Conservation (phyloP, 2,888 invertebrate species). For the Apodemia zela region DNA sequence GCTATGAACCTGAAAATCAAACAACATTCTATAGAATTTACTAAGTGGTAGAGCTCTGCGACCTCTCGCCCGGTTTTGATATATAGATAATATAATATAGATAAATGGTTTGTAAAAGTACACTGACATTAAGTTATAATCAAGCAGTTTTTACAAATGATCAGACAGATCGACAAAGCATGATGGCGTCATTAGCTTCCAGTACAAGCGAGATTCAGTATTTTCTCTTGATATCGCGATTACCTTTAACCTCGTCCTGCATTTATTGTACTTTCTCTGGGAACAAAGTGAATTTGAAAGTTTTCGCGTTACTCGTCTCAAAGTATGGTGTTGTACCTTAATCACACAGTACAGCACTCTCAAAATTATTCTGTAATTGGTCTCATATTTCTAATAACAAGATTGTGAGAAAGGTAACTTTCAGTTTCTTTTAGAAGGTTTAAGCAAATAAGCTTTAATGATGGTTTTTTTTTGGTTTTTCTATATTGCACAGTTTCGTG, state of each 20-base stretch:
- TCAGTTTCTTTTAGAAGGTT: too few species aligned
- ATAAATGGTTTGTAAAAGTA: background rate
- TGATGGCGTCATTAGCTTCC: slow-evolving; percentile 13
- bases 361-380: background rate
- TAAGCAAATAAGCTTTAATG: too few species aligned
- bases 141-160: background rate
- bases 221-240: slow-evolving; percentile 23
- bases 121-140: background rate
- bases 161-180: background rate
- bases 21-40: too few species aligned
- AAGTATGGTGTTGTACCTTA: background rate
- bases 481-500: too few species aligned
- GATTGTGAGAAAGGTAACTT: too few species aligned
- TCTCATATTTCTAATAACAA: too few species aligned
- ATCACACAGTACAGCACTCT: background rate
- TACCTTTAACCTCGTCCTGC: slow-evolving; percentile 32
- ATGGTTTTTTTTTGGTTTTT: too few species aligned
- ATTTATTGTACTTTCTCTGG: slow-evolving; percentile 33
- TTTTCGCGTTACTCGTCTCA: background rate
- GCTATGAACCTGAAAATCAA: too few species aligned
- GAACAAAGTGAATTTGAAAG: slow-evolving; percentile 6
- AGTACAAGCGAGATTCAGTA: background rate
- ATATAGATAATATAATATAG: too few species aligned
- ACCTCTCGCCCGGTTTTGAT: too few species aligned
- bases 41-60: too few species aligned